These are phyloP conservation scores for Eurypyga helias DNA, from an alignment of 2,113 vertebrate genomes.

Conservation along the genomic window DNA sequence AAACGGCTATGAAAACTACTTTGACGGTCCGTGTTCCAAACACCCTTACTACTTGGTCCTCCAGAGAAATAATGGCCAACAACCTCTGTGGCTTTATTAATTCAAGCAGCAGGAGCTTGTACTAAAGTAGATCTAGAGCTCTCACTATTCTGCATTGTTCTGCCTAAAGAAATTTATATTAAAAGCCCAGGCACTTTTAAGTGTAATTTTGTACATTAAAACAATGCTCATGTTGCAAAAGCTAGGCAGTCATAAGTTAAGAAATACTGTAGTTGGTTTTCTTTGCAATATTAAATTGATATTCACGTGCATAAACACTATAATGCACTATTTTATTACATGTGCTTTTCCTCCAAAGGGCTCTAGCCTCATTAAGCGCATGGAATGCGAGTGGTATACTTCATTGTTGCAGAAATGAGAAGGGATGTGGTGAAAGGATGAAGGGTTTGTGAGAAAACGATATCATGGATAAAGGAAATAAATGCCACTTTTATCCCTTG, in stretches of 20 bases:
- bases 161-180: background rate
- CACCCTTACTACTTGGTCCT: background rate
- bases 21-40: background rate
- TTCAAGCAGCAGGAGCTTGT: background rate
- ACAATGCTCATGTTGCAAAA: background rate
- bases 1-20: background rate
- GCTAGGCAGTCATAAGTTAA: background rate
- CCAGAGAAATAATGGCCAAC: background rate
- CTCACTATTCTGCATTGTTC: background rate
- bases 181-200: background rate
- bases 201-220: background rate
- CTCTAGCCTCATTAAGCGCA: background rate
- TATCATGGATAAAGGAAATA: background rate
- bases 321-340: slow-evolving; percentile 8
- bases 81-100: background rate
- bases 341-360: background rate
- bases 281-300: background rate
- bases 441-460: background rate
- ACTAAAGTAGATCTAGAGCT: background rate
- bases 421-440: background rate
- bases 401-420: background rate
- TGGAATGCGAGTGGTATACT: background rate
- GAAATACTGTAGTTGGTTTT: background rate
- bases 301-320: background rate
- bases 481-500: background rate